Percentiles rank a stretch among this genome's conserved stretches.
phyloP scores from a whole-genome alignment of 2,888 invertebrate species.

The Acrobasis repandana region DNA sequence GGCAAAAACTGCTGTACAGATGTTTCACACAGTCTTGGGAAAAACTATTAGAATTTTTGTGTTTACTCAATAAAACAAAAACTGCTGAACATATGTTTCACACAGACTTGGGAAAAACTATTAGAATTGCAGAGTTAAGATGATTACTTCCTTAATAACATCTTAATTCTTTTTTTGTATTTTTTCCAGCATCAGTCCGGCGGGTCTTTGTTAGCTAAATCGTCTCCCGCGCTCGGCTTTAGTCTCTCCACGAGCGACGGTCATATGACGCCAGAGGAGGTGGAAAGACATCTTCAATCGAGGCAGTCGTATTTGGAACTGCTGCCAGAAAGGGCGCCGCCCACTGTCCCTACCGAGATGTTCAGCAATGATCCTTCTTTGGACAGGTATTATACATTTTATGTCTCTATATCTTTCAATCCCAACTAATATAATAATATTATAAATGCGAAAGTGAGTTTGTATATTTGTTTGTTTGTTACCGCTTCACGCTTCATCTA shows the following conservation, averaged over 20 bases:
- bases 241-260: constrained; percentile 84
- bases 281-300: constrained; percentile 94
- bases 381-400: constrained; percentile 89
- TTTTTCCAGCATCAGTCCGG: constrained; percentile 77
- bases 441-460: neutral
- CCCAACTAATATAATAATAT: neutral
- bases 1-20: no score
- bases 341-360: constrained; percentile 96
- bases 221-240: constrained; percentile 78
- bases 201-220: constrained; percentile 74
- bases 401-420: neutral
- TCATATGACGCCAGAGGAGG: constrained; percentile 95
- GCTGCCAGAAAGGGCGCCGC: constrained; percentile 92
- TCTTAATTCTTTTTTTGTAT: no score
- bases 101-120: no score
- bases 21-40: no score
- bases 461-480: no score
- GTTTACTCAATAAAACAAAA: no score
- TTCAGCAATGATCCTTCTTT: constrained; percentile 96
- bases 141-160: no score
- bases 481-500: no score
- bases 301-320: constrained; percentile 90
- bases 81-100: no score
- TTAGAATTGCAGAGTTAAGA: no score
- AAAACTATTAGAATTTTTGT: no score